A percentile compares a stretch with the other conserved stretches of the same genome.
These are phyloP conservation scores for Microhierax caerulescens DNA, from an alignment of 2,797 vertebrate genomes.

Conservation along the genomic window DNA sequence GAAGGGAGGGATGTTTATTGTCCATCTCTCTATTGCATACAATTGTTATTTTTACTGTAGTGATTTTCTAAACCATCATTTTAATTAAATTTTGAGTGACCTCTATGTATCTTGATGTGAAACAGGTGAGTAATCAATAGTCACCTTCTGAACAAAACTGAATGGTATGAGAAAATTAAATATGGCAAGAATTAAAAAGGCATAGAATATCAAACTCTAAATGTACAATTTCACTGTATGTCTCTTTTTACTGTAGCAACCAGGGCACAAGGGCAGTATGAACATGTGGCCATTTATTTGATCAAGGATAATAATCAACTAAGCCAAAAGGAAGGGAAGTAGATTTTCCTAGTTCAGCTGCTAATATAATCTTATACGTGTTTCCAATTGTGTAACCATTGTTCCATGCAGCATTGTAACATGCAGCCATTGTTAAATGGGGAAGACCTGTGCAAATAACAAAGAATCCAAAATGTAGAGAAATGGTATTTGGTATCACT, in stretches of 20 bases:
- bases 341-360: constrained; percentile 72
- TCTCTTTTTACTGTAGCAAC: constrained; percentile 73
- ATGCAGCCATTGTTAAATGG: constrained; percentile 36
- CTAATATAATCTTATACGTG: constrained; percentile 70
- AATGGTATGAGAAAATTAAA: neutral
- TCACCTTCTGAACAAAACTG: neutral
- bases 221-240: constrained; percentile 47
- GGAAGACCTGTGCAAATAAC: neutral
- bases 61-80: neutral
- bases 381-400: constrained; percentile 67
- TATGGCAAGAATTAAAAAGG: neutral
- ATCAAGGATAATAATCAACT: constrained; percentile 85
- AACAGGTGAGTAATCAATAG: neutral
- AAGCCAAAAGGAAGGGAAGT: constrained; percentile 72
- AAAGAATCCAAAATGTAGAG: neutral
- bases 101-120: neutral
- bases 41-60: neutral
- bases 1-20: neutral
- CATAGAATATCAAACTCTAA: constrained; percentile 31
- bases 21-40: neutral
- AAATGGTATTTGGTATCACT: neutral
- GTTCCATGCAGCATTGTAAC: neutral
- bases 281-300: constrained; percentile 84
- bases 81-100: neutral
- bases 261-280: constrained; percentile 74